Evolutionary conservation across 2,888 invertebrate species (phyloP), one percentile per base, ranked within the genome.

Genomic region (Iphiclides podalirius): DNA sequence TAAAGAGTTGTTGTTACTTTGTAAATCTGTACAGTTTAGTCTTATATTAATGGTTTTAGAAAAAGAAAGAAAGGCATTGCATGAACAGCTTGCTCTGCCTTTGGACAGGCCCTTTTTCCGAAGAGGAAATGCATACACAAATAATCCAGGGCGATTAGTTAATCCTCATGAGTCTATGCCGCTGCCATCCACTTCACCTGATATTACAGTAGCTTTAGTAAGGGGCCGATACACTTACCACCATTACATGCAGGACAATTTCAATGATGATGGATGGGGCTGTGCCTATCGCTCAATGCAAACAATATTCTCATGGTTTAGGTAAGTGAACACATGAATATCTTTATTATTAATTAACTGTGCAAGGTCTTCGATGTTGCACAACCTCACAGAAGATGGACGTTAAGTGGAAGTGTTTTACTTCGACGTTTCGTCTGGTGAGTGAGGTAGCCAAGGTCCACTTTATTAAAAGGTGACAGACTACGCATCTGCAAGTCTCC

Each of bases 241-340:
- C 74, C 99, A 99, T 79, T 99, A 99, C 77, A 94, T 97, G 93
- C 98, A 98, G 78, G 95, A 98, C 69, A 91, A 92, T 59, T 93
- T 97, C 73, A 95, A 98, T 77, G 99, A 99, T 69, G 94, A 95
- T 75, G 98, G 98, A n/a, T 99, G 99, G 99, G 99, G 99, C 2
- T 99, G 99, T 87, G 99, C 99, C 0, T 99, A 99, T 74, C 92
- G 99, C 53, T 98, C 98, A 0, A 90, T 99, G 67, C 99, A 99
- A 86, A 98, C 99, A 0, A 91, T 99, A 55, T 93, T 96, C 58
- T 98, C 98, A 0, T 99, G 99, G 99, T 98, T 96, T 72, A 91
- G 92, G 91, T 91, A 75, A 23, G n/a, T 13, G 20, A 4, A n/a
- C n/a, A n/a, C 6, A 20, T 20, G 20, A 4, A 20, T 20, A 20